Evolutionary conservation across 2,113 vertebrate species (phyloP).

Genomic region (Mystacornis crossleyi): DNA sequence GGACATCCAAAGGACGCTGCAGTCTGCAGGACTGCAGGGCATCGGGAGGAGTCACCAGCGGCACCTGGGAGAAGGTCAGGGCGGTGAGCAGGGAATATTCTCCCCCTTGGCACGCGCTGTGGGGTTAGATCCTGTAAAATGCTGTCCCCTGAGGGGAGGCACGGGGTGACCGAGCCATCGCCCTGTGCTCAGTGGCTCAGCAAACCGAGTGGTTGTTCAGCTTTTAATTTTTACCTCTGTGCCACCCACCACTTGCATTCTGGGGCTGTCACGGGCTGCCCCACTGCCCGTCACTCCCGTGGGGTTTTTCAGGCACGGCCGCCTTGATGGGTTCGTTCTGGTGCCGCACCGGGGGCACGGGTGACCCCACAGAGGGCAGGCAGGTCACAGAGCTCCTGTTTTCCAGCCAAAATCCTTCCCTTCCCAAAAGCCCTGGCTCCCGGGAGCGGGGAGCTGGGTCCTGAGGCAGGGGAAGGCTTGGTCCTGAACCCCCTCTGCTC

Average conservation of each 20-base stretch:
- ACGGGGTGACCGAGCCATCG: accelerated
- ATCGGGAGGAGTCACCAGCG: accelerated
- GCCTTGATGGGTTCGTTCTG: background rate
- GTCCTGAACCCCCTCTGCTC: background rate
- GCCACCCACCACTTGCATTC: accelerated
- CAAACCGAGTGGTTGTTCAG: background rate
- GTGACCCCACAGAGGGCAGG: background rate
- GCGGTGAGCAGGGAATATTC: background rate
- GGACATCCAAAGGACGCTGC: too few relatives aligned
- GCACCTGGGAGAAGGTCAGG: accelerated
- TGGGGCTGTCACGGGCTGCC: too few relatives aligned
- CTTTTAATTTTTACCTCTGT: accelerated
- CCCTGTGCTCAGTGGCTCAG: background rate
- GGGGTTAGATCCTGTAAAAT: background rate
- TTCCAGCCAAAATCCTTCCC: background rate
- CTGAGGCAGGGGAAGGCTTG: background rate
- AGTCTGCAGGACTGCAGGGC: accelerated
- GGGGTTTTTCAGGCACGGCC: background rate
- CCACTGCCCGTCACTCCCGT: background rate
- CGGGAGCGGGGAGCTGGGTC: background rate
- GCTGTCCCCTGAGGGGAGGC: background rate
- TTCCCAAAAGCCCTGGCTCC: background rate
- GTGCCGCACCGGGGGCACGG: background rate
- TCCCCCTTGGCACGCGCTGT: accelerated
- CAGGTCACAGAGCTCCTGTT: background rate